Evolutionary conservation across 2,113 vertebrate species (phyloP), one percentile per base, ranked within the genome.

Genomic region (Epinephelus fuscoguttatus): DNA sequence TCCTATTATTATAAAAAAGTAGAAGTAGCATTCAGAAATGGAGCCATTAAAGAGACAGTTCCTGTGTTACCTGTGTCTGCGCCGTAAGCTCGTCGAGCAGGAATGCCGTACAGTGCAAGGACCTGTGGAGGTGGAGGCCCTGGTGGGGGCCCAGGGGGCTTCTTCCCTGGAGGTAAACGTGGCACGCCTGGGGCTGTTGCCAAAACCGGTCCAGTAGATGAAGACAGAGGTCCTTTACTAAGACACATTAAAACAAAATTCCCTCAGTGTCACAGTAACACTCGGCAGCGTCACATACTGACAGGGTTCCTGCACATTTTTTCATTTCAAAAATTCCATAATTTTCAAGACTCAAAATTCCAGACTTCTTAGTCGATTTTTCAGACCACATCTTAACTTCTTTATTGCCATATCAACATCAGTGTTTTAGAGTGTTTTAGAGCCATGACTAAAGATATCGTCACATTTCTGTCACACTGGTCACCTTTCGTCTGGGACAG

Each of bases 121-220:
- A 99, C 96, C 4, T 99, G 98, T 55, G 97, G 97, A 4, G 98
- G 98, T 0, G 98, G 98, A 2, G 97, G 98, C 0, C 98, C 98
- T 4, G 98, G 98, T 0, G 98, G 98, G 37, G 98, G 98, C 0
- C 98, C 98, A 0, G 98, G 98, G 1, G 98, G 98, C 49, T 99
- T 99, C 89, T 96, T 97, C 50, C 98, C 98, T 13, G 97, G 97
- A 63, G 98, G 98, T 74, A 99, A 94, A 55, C 98, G 97, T 10
- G 97, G 98, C 78, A 99, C 95, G 33, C 97, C 97, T 23, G 95
- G 94, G 2, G 94, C 74, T 90, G 96, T 52, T 18, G 96, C 96
- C 17, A 96, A 91, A 73, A 94, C 91, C 25, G 96, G 95, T 82
- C 96, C 96, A 40, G 93, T 69, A 8, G 97, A 90, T 37, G 96